These are phyloP conservation scores for Chiloscyllium punctatum DNA, from an alignment of 2,797 vertebrate species.

Conservation along the genomic window DNA sequence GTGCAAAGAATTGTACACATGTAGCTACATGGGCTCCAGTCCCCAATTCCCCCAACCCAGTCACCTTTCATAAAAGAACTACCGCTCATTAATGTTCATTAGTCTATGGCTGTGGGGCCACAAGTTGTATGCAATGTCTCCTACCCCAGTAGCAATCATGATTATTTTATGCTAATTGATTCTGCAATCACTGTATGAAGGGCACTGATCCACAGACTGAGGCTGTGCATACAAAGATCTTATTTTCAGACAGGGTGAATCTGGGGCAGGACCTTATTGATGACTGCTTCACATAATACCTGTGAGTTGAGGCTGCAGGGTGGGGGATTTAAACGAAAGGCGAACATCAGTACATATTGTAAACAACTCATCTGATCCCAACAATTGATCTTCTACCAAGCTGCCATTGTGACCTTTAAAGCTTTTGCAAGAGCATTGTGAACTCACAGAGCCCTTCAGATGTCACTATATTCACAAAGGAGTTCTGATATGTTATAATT, in stretches of 20 bases:
- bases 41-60: not conserved
- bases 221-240: not conserved
- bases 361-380: conserved; percentile 14
- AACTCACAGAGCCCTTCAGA: not conserved
- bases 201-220: not conserved
- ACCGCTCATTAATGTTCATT: not conserved
- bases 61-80: not conserved
- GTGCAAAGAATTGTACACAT: not conserved
- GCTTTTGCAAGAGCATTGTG: not conserved
- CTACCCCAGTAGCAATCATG: not conserved
- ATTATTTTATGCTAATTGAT: conserved; percentile 16
- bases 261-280: not conserved
- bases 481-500: not conserved
- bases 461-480: conserved; percentile 13
- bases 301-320: not conserved
- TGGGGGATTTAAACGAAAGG: not conserved
- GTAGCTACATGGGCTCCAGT: not conserved
- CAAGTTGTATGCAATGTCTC: not conserved
- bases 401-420: not conserved
- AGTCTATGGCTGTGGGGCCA: not conserved
- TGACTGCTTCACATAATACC: not conserved
- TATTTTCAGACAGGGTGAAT: not conserved
- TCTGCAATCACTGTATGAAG: conserved; percentile 15
- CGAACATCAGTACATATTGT: not conserved
- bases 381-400: not conserved